A percentile compares a stretch with the other conserved stretches of the same genome.
These are phyloP conservation scores for Seira sanloemensis DNA, from an alignment of 2,888 invertebrate species.

Conservation along the genomic window DNA sequence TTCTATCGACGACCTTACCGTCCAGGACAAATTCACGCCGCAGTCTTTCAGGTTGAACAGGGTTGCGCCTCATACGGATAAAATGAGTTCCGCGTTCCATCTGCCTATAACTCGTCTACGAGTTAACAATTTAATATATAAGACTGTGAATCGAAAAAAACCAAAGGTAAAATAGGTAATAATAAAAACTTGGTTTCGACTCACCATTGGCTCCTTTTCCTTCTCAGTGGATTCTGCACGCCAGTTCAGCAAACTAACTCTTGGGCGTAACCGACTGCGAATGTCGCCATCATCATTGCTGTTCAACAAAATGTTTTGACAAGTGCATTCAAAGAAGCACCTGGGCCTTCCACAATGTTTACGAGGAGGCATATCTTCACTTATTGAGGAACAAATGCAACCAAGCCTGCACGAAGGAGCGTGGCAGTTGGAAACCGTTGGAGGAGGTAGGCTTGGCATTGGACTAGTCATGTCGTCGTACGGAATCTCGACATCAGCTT, in stretches of 20 bases:
- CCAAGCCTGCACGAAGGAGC: slow-evolving; percentile 66
- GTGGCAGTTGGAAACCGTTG: slow-evolving; percentile 56
- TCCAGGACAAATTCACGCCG: slow-evolving; percentile 58
- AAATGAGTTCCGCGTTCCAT: slow-evolving; percentile 64
- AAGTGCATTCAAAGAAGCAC: slow-evolving; percentile 71
- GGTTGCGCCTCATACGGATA: slow-evolving; percentile 49
- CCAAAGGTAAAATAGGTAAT: slow-evolving; percentile 3
- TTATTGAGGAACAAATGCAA: slow-evolving; percentile 66
- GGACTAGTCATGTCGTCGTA: slow-evolving; percentile 55
- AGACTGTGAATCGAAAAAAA: not conserved
- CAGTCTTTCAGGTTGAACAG: slow-evolving; percentile 55
- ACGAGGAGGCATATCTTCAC: slow-evolving; percentile 54
- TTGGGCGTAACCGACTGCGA: slow-evolving; percentile 68
- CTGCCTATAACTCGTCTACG: slow-evolving; percentile 64
- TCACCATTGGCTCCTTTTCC: slow-evolving; percentile 67
- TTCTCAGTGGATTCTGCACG: slow-evolving; percentile 61
- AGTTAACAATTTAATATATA: not conserved
- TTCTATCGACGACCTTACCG: slow-evolving; percentile 48
- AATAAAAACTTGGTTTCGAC: slow-evolving; percentile 1
- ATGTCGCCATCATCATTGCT: slow-evolving; percentile 68
- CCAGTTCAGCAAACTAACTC: slow-evolving; percentile 71
- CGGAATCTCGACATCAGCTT: slow-evolving; percentile 64
- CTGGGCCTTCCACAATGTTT: slow-evolving; percentile 68
- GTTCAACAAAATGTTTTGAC: slow-evolving; percentile 49
- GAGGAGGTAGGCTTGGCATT: slow-evolving; percentile 35